Base-by-base conservation (phyloP, 2,113 vertebrate species). In the Cyprinus carpio region DNA sequence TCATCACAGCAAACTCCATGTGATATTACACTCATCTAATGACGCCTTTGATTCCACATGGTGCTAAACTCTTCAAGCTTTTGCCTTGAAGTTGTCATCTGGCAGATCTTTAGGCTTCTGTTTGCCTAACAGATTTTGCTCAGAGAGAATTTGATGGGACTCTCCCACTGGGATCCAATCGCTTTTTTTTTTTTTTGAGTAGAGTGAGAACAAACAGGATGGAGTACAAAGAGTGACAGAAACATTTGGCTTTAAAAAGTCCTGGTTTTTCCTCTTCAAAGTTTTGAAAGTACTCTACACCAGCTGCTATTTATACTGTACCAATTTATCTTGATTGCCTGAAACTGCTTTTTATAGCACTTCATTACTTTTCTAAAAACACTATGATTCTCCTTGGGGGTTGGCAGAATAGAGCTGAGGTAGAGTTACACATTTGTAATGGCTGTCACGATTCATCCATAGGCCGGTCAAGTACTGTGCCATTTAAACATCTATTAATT, bases 1-100 rank as follows among this genome's bases (percentile, higher is more conserved):
- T 98, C 89, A 97, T 99, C 89, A 98, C 97, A 0, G 71, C 95
- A 86, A 94, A 94, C 4, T 89, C 93, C 0, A 92, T 95, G 85
- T 92, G 85, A 90, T 23, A 31, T 25, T 18, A 31, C 60, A 0
- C 60, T 31, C 27, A 6, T 64, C 56, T 62, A 46, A 31, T 31
- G 23, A 27, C 15, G 49, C 40, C 31, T 64, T 78, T 65, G 82
- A 76, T 87, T 87, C 85, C 62, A 71, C 60, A 87, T 91, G 94
- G 92, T 94, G 92, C 94, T 93, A 89, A 89, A 89, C 86, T 90
- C 87, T 89, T 86, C 90, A 77, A 37, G 90, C n/a, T 84, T 90
- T 86, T 81, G 88, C 88, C 89, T 29, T 86, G 86, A 90, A 91
- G 90, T 90, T 83, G 75, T 86, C 85, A 81, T 83, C 69, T 80